phyloP scores from a whole-genome alignment of 2,797 vertebrate species.

The Phataginus tricuspis region DNA sequence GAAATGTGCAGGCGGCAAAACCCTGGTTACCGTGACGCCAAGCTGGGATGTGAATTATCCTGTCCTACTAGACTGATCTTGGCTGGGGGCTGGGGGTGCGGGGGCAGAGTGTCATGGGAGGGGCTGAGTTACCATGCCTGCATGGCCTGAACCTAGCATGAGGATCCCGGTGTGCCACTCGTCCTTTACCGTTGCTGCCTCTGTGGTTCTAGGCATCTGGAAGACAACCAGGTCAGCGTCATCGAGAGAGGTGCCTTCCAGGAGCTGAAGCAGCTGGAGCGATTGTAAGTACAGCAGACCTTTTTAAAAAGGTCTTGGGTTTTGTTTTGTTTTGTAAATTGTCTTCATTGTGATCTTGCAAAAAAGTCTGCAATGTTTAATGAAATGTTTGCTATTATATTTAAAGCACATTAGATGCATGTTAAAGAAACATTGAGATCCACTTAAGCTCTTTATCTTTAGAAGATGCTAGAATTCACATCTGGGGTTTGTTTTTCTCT shows the following conservation, averaged over 20 bases:
- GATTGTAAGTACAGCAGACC: constrained; percentile 92
- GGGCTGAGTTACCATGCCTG: not conserved
- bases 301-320: constrained; percentile 6
- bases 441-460: not conserved
- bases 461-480: not conserved
- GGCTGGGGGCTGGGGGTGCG: not conserved
- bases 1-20: constrained; percentile 69
- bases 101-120: not conserved
- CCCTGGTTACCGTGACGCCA: constrained; percentile 72
- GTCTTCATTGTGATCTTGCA: not conserved
- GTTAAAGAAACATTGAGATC: not conserved
- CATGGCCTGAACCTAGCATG: not conserved
- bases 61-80: constrained; percentile 35
- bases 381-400: constrained; percentile 34
- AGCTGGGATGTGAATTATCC: constrained; percentile 47
- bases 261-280: constrained; percentile 97
- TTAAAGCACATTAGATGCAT: constrained; percentile 30
- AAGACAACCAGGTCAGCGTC: constrained; percentile 97
- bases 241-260: constrained; percentile 98
- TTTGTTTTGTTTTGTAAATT: not conserved
- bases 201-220: constrained; percentile 92
- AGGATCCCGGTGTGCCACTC: not conserved
- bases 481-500: not conserved
- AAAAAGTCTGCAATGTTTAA: not conserved
- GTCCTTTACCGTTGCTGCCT: constrained; percentile 62